A percentile compares a stretch with the other conserved stretches of the same genome.
phyloP scores from a whole-genome alignment of 2,113 vertebrate species.

The Tetraodon nigroviridis region DNA sequence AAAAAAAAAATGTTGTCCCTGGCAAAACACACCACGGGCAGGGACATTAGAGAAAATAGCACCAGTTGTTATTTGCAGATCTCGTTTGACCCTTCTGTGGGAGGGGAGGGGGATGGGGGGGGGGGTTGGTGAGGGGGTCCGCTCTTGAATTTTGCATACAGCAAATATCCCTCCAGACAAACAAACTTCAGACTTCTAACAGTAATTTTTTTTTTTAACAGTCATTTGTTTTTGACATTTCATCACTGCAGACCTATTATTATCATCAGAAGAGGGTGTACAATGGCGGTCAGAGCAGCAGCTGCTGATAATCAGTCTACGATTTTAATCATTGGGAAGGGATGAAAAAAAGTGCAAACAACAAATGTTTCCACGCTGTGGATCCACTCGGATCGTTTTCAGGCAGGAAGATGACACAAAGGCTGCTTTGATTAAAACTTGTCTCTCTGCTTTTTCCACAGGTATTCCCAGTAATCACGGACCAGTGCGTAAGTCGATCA shows the following conservation, averaged over 20 bases:
- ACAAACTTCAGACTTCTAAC: not conserved
- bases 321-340: constrained; percentile 8
- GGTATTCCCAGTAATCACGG: constrained; percentile 92
- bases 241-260: constrained; percentile 39
- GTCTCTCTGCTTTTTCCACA: constrained; percentile 64
- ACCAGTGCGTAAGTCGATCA: constrained; percentile 90
- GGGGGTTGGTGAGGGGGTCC: too few species aligned
- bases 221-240: constrained; percentile 50
- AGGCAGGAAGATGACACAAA: not conserved
- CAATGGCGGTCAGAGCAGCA: constrained; percentile 14
- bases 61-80: not conserved
- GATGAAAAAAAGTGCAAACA: not conserved
- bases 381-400: not conserved
- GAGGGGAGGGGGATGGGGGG: too few species aligned
- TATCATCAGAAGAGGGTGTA: constrained; percentile 51
- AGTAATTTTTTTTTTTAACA: too few species aligned
- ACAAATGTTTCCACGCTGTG: not conserved
- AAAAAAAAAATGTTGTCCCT: too few species aligned
- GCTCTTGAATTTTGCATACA: too few species aligned
- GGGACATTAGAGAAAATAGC: not conserved
- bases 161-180: not conserved
- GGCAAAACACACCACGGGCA: too few species aligned
- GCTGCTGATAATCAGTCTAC: constrained; percentile 41
- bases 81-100: too few species aligned
- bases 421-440: constrained; percentile 19